Conservation (phyloP, 2,888 invertebrate genomes). For the Polia nebulosa region DNA sequence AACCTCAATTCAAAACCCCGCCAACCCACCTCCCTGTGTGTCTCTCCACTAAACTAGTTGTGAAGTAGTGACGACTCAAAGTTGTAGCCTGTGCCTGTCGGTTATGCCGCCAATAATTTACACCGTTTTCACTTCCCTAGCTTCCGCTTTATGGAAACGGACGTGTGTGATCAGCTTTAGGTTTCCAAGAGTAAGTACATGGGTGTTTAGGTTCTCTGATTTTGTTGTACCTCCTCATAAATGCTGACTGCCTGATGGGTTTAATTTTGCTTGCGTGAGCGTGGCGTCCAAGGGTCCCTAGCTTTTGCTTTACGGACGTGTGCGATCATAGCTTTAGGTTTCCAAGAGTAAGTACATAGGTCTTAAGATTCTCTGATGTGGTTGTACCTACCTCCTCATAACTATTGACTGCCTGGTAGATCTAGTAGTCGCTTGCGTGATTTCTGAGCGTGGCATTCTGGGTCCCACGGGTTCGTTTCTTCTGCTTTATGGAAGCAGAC, state of each 20-base stretch:
- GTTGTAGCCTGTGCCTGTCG: conserved; percentile 64
- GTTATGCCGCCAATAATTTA: conserved; percentile 71
- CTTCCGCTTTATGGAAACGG: conserved; percentile 13
- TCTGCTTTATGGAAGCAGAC: conserved; percentile 17
- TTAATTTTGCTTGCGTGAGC: too few relatives aligned
- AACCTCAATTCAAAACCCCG: neutral
- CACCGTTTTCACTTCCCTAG: conserved; percentile 55
- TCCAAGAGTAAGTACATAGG: too few relatives aligned
- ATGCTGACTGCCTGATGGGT: neutral
- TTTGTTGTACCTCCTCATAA: neutral
- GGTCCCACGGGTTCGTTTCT: too few relatives aligned
- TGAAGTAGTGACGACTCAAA: conserved; percentile 65
- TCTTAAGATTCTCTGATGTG: too few relatives aligned
- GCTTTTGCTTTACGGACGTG: too few relatives aligned
- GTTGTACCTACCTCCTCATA: too few relatives aligned
- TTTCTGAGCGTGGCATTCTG: too few relatives aligned
- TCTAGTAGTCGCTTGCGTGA: too few relatives aligned
- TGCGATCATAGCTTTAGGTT: too few relatives aligned
- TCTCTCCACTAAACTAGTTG: conserved; percentile 63
- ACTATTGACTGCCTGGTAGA: too few relatives aligned
- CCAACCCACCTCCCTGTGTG: conserved; percentile 41
- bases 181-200: neutral
- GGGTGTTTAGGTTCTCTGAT: neutral
- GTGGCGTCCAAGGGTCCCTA: too few relatives aligned
- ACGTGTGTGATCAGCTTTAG: conserved; percentile 30